phyloP scores from a whole-genome alignment of 2,113 vertebrate genomes.

The Lasiurus borealis region DNA sequence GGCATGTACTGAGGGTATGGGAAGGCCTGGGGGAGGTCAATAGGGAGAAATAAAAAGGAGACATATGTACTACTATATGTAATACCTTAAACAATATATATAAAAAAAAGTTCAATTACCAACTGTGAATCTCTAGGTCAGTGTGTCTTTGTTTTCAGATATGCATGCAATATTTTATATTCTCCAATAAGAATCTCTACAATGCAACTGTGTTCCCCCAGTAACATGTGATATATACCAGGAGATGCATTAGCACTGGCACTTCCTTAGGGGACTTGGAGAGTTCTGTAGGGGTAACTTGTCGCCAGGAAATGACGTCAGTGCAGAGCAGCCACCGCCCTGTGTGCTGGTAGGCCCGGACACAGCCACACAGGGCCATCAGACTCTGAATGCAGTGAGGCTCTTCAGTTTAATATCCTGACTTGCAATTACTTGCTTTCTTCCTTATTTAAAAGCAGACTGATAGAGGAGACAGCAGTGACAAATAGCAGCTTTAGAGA shows the following conservation, averaged over 20 bases:
- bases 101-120: background rate
- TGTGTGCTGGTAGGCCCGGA: too few relatives aligned
- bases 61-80: too few relatives aligned
- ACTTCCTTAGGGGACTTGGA: background rate
- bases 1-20: too few relatives aligned
- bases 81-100: too few relatives aligned
- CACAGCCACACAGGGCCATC: background rate
- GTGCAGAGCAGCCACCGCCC: accelerated
- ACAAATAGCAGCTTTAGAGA: slow-evolving; percentile 9
- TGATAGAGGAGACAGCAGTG: background rate
- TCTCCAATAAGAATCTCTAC: background rate
- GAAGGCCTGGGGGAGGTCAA: too few relatives aligned
- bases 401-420: background rate
- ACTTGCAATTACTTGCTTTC: background rate
- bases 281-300: background rate
- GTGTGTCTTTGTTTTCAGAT: background rate
- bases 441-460: slow-evolving; percentile 34
- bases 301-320: background rate
- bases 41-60: too few relatives aligned
- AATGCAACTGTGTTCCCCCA: background rate
- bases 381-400: background rate
- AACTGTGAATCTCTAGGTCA: background rate
- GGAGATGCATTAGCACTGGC: background rate
- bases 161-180: background rate
- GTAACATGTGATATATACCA: background rate